phyloP scores from a whole-genome alignment of 2,888 invertebrate species.

The Allacma fusca region DNA sequence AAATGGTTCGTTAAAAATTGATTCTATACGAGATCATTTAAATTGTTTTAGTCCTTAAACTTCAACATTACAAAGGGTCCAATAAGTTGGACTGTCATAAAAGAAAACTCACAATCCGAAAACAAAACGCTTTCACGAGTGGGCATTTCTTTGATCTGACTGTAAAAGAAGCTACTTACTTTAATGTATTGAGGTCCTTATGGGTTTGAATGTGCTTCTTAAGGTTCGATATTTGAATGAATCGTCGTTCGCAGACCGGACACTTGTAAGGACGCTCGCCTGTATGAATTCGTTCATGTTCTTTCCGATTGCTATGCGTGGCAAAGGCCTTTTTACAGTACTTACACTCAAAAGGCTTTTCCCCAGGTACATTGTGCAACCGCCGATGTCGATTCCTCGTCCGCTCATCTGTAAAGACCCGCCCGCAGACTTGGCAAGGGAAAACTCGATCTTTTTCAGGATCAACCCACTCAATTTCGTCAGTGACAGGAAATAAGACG shows the following conservation, averaged over 20 bases:
- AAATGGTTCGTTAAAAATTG: too few relatives aligned
- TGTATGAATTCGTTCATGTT: conserved; percentile 60
- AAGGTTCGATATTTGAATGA: conserved; percentile 60
- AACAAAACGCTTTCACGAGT: too few relatives aligned
- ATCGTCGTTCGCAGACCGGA: conserved; percentile 54
- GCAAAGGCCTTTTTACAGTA: conserved; percentile 58
- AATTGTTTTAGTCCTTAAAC: too few relatives aligned
- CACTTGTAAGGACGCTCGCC: conserved; percentile 59
- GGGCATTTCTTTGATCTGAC: too few relatives aligned
- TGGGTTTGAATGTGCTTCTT: conserved; percentile 61
- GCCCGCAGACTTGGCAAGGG: conserved; percentile 36
- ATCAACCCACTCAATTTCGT: conserved; percentile 29
- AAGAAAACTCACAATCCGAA: too few relatives aligned
- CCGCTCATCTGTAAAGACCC: conserved; percentile 22
- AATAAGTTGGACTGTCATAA: too few relatives aligned
- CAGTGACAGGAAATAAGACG: not conserved
- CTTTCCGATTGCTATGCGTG: conserved; percentile 60
- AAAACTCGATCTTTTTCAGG: not conserved
- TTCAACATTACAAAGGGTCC: too few relatives aligned
- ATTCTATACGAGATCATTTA: too few relatives aligned
- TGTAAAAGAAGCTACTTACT: too few relatives aligned
- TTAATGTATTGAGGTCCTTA: conserved; percentile 57
- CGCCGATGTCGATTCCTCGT: conserved; percentile 23
- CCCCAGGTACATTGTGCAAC: conserved; percentile 37
- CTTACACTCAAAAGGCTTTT: conserved; percentile 55